Conservation (phyloP, 2,113 vertebrate species). For the Siphamia tubifer region DNA sequence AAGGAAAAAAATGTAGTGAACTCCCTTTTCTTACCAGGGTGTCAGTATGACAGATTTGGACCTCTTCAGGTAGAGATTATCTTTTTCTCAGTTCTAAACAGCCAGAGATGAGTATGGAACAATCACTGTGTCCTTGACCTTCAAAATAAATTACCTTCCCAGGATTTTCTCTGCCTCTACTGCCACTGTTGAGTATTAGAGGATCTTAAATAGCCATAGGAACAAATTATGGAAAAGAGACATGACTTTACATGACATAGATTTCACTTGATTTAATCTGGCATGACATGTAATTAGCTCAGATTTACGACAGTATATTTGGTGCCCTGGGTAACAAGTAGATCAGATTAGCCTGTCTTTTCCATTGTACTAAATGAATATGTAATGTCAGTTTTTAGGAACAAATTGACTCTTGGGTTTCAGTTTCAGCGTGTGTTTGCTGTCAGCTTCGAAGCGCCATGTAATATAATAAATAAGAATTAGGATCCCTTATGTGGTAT, state of each 20-base stretch:
- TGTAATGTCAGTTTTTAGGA: constrained; percentile 16
- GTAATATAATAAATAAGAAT: constrained; percentile 30
- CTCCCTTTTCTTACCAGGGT: neutral
- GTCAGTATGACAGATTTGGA: constrained; percentile 43
- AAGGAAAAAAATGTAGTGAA: neutral
- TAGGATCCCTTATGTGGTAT: constrained; percentile 12
- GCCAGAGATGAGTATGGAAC: constrained; percentile 19
- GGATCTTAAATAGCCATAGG: constrained; percentile 23
- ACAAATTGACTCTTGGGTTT: constrained; percentile 22
- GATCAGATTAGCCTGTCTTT: constrained; percentile 10
- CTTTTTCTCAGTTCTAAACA: constrained; percentile 25
- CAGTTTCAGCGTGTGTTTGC: constrained; percentile 7
- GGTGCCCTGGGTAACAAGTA: constrained; percentile 1
- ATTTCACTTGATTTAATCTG: constrained; percentile 17
- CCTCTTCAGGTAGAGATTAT: constrained; percentile 19
- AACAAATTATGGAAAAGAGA: constrained; percentile 17
- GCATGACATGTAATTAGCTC: constrained; percentile 6
- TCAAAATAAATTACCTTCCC: constrained; percentile 37
- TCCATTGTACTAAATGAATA: neutral
- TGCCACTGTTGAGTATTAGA: neutral
- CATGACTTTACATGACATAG: constrained; percentile 3
- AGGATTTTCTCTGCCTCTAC: neutral
- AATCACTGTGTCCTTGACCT: constrained; percentile 26
- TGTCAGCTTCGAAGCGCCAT: constrained; percentile 6
- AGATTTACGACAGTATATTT: constrained; percentile 5